Conservation (phyloP, 2,797 vertebrate species). For the Pangasius macronema region DNA sequence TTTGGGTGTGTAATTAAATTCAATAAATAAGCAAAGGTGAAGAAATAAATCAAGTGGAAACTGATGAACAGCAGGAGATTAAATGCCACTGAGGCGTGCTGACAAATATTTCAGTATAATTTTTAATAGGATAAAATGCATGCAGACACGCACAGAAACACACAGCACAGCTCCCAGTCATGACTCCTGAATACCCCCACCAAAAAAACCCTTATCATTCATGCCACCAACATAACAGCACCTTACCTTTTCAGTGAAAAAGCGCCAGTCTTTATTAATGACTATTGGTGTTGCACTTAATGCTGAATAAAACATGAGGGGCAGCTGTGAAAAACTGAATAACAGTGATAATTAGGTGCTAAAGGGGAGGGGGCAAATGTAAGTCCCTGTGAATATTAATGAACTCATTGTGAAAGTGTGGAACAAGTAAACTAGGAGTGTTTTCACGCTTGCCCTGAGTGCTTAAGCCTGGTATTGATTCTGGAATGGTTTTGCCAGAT, state of each 20-base stretch:
- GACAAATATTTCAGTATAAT: constrained; percentile 82
- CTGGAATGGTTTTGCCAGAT: background rate
- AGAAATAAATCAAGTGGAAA: constrained; percentile 83
- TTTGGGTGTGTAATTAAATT: constrained; percentile 81
- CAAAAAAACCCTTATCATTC: constrained; percentile 45
- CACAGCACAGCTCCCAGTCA: constrained; percentile 42
- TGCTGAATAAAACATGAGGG: constrained; percentile 82
- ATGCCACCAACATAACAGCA: constrained; percentile 41
- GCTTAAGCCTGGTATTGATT: background rate
- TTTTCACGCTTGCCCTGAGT: background rate
- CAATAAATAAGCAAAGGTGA: constrained; percentile 83
- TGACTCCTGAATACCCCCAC: constrained; percentile 4
- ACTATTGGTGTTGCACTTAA: constrained; percentile 78
- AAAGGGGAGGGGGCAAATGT: constrained; percentile 68
- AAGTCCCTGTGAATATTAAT: constrained; percentile 72
- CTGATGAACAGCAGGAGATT: constrained; percentile 84
- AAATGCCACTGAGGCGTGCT: constrained; percentile 81
- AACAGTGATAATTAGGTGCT: constrained; percentile 75
- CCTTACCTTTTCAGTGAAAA: constrained; percentile 56
- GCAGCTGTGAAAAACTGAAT: constrained; percentile 79
- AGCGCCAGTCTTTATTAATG: constrained; percentile 76
- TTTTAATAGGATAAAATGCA: constrained; percentile 70
- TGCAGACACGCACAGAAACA: constrained; percentile 37
- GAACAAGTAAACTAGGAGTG: constrained; percentile 46
- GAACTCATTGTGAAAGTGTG: constrained; percentile 58